A percentile compares a stretch with the other conserved stretches of the same genome.
Evolutionary conservation across 2,113 vertebrate genomes (phyloP).

Genomic region (rat (Rattus norvegicus)): DNA sequence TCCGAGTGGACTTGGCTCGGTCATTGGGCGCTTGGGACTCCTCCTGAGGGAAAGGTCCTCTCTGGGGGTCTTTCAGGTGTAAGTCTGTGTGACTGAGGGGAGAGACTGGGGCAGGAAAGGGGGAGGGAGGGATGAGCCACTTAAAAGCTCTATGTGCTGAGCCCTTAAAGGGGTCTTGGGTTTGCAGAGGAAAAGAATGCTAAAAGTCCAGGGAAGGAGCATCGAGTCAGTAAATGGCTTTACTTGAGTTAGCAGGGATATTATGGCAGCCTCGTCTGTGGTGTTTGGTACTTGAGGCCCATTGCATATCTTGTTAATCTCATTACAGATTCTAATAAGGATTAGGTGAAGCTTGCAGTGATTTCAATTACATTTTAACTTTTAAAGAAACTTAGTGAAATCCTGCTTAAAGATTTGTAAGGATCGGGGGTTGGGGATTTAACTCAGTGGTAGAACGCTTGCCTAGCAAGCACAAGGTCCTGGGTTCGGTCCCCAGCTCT

Average conservation of each 20-base stretch:
- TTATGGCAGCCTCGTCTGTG: slow-evolving; percentile 82
- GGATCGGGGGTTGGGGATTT: too few relatives aligned
- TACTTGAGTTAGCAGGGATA: slow-evolving; percentile 81
- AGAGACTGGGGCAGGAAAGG: neutral
- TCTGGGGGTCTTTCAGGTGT: too few relatives aligned
- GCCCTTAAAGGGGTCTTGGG: slow-evolving; percentile 79
- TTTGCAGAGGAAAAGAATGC: slow-evolving; percentile 84
- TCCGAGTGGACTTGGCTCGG: too few relatives aligned
- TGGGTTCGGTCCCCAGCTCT: too few relatives aligned
- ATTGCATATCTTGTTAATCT: slow-evolving; percentile 83
- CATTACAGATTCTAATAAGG: slow-evolving; percentile 79
- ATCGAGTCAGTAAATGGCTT: slow-evolving; percentile 84
- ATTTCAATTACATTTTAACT: slow-evolving; percentile 85
- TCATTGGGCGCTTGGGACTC: too few relatives aligned
- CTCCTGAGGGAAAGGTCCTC: too few relatives aligned
- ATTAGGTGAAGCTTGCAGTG: slow-evolving; percentile 78
- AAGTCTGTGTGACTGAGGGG: neutral
- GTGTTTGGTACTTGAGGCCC: slow-evolving; percentile 75
- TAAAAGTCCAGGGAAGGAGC: slow-evolving; percentile 84
- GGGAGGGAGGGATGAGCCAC: slow-evolving; percentile 56
- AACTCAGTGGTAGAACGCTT: too few relatives aligned
- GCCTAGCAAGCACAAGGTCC: too few relatives aligned
- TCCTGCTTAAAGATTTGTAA: slow-evolving; percentile 73
- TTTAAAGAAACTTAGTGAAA: slow-evolving; percentile 85
- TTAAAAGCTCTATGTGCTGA: slow-evolving; percentile 78